Conservation (phyloP, 2,888 invertebrate genomes). For the Drosophila birchii region DNA sequence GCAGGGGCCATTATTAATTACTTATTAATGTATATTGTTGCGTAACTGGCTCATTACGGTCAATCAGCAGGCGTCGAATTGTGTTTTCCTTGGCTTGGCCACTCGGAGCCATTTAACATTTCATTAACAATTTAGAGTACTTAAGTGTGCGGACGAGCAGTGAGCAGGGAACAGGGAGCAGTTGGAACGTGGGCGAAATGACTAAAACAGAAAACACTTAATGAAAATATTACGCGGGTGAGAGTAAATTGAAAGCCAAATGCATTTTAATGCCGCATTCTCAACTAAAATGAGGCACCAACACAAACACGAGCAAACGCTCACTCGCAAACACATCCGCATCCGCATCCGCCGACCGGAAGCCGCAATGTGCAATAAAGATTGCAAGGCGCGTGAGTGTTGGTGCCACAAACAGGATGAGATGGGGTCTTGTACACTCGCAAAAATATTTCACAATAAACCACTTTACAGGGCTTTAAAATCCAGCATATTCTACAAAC, state of each 20-base stretch:
- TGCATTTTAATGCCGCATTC: conserved; percentile 79
- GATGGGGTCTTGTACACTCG: conserved; percentile 4
- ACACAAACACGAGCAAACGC: conserved; percentile 30
- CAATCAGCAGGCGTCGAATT: conserved; percentile 46
- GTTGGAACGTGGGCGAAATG: conserved; percentile 58
- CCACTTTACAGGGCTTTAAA: too few species aligned
- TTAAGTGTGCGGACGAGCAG: conserved; percentile 29
- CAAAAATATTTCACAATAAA: background rate
- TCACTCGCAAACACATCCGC: conserved; percentile 19
- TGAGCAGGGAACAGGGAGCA: background rate
- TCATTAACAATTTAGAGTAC: conserved; percentile 64
- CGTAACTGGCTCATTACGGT: conserved; percentile 47
- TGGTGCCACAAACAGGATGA: conserved; percentile 14
- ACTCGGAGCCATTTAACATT: conserved; percentile 45
- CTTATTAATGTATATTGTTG: conserved; percentile 66
- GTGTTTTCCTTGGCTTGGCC: conserved; percentile 30
- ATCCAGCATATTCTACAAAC: too few species aligned
- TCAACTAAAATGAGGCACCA: conserved; percentile 59
- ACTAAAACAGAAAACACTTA: conserved; percentile 65
- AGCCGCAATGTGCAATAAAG: conserved; percentile 78
- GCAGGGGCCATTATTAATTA: conserved; percentile 65
- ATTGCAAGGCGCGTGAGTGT: conserved; percentile 53
- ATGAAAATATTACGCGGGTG: conserved; percentile 72
- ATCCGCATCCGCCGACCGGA: conserved; percentile 56
- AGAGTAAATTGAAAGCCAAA: conserved; percentile 76